Percentiles rank a stretch among this genome's conserved stretches.
These are phyloP conservation scores for Trachythela sp. DNA, from an alignment of 64 coral and sea anemone species.

Conservation along the genomic window DNA sequence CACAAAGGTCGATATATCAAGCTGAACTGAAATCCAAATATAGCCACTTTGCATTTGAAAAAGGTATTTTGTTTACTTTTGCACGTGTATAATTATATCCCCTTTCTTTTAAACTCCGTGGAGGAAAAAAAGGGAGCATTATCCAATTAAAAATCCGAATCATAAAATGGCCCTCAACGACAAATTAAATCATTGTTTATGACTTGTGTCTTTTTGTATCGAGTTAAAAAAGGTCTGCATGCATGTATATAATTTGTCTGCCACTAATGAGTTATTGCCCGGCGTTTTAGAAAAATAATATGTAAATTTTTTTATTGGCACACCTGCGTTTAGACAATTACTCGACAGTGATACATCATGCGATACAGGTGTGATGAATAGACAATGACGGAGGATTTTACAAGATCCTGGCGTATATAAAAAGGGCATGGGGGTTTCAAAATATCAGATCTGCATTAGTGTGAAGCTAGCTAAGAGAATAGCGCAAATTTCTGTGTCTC, in stretches of 20 bases:
- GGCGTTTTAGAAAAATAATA: background rate
- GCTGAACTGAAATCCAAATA: too few species aligned
- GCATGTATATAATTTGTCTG: background rate
- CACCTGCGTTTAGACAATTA: background rate
- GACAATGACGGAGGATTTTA: background rate
- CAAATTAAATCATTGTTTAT: slow-evolving; percentile 10
- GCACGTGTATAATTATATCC: too few species aligned
- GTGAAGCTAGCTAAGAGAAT: too few species aligned
- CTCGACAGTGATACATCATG: too few species aligned
- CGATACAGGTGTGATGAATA: background rate
- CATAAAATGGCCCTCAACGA: background rate
- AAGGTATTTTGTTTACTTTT: too few species aligned
- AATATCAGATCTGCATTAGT: too few species aligned
- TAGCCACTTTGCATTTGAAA: too few species aligned
- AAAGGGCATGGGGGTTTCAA: too few species aligned
- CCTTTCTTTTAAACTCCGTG: too few species aligned
- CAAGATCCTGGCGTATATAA: too few species aligned
- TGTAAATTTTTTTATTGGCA: background rate
- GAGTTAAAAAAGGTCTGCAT: background rate
- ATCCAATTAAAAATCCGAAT: background rate
- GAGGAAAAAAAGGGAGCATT: background rate
- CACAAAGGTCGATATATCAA: too few species aligned
- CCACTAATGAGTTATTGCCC: background rate
- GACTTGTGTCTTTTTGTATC: background rate
- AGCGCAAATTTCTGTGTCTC: too few species aligned